phyloP scores from a whole-genome alignment of 2,888 invertebrate species.

The Melieria crassipennis region DNA sequence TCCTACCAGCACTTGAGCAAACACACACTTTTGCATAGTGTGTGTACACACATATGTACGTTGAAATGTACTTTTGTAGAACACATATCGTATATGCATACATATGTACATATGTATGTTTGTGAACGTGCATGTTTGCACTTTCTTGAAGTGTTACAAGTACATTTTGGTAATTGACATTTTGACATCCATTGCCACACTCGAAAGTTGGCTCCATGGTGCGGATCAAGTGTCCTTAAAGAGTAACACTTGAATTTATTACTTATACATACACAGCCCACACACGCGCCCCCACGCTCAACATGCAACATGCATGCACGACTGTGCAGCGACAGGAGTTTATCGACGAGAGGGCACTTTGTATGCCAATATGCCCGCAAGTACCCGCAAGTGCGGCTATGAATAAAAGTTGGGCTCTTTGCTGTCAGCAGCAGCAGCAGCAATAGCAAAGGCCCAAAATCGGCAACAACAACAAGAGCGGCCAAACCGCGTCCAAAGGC shows the following conservation, averaged over 20 bases:
- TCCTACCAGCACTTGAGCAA: no score
- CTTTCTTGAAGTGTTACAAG: constrained; percentile 21
- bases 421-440: constrained; percentile 12
- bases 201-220: constrained; percentile 18
- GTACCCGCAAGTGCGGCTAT: constrained; percentile 1
- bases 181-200: constrained; percentile 31
- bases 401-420: constrained; percentile 17
- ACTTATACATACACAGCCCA: not conserved
- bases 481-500: no score
- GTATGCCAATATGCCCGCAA: constrained; percentile 2
- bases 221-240: constrained; percentile 18
- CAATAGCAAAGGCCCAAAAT: no score
- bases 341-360: not conserved
- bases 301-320: not conserved
- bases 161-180: constrained; percentile 31
- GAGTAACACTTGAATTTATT: constrained; percentile 42
- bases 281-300: not conserved
- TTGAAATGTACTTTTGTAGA: no score
- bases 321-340: not conserved
- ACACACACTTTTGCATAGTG: no score
- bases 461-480: no score
- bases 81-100: no score
- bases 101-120: not conserved
- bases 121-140: constrained; percentile 6
- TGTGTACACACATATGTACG: no score